Base-by-base conservation (phyloP, 2,888 invertebrate genomes). In the Harmothoe impar region DNA sequence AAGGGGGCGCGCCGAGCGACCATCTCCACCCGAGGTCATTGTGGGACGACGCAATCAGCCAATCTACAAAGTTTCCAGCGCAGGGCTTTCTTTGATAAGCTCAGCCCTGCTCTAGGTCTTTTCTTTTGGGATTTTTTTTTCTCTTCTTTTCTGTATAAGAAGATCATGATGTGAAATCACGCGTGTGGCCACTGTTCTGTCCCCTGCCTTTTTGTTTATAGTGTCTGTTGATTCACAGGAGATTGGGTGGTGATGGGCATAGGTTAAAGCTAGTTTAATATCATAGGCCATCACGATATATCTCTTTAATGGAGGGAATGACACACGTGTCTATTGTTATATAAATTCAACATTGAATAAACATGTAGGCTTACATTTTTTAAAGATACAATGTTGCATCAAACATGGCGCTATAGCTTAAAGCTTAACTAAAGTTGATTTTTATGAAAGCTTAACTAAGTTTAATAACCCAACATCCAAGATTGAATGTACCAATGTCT, bases 21-120 rank as follows among this genome's bases (percentile, higher is more conserved):
- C 54, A 86, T 86, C 86, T 54, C 86, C 25, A 54, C 86, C 86
- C 51, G 25, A 86, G 86, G 86, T 52, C 81, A 81, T 81, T 81
- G 81, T 81, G 81, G 33, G 81, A 81, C 35, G 43, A 43, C 81
- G 43, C 81, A 81, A 81, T 81, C 81, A 15, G 23, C 81, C 33
- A 20, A 81, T 81, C 81, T 81, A 81, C 81, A 81, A 81, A 81
- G 81, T 81, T 81, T 81, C 81, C 81, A 81, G 35, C 25, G 81
- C 35, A 81, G 81, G 81, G 43, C 81, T 43, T 81, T 81, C 81
- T 43, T 81, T 81, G 81, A 81, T 81, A 81, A 81, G 81, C 29
- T 29, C 15, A 15, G 72, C 7, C n/a, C n/a, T 15, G 25, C 29
- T 72, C n/a, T 15, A 1, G 25, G 15, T 25, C 72, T n/a, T 72